Base-by-base conservation (phyloP, 2,797 vertebrate genomes). In the Gadopsis bispinosus region DNA sequence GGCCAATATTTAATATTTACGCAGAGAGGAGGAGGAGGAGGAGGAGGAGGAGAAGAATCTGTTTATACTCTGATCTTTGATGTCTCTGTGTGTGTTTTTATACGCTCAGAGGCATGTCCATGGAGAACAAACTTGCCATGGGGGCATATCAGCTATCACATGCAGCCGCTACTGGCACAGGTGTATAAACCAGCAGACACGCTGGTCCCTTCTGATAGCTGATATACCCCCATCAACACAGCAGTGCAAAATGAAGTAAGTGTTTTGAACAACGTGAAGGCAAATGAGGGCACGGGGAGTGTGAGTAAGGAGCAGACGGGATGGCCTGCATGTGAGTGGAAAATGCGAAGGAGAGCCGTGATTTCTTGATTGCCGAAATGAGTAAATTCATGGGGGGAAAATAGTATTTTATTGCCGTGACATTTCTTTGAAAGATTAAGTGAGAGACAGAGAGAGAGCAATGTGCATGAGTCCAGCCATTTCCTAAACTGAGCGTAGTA, bases 121-220 rank as follows among this genome's bases (percentile, higher is more conserved):
- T 83, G 62, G 81, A 89, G 87, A 83, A 71, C 82, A 83, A 80
- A 79, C 54, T 71, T 80, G 78, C 81, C 76, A 92, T 92, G 81
- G 88, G 88, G 92, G 91, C 90, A 83, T 92, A 93, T 93, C 92
- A 86, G 75, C 82, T 92, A 86, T 93, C 90, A 87, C 72, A 79
- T 76, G 55, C 37, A 90, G 82, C 76, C 37, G 64, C 83, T 87
- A 78, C 89, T 85, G 85, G 86, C 83, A 85, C 91, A 92, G 93
- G 93, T 93, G 92, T 89, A 90, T 83, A 93, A 93, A 92, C 91
- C 84, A 83, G 78, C 79, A 73, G 82, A 79, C 81, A 45, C 71
- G 66, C 84, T 77, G 90, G 77, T 88, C 63, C 80, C 60, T 22
- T 85, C 83, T 92, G 89, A 89, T 87, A 88, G 77, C 69, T 73